Conservation (phyloP, 2,113 vertebrate genomes). For the Elachura formosa region DNA sequence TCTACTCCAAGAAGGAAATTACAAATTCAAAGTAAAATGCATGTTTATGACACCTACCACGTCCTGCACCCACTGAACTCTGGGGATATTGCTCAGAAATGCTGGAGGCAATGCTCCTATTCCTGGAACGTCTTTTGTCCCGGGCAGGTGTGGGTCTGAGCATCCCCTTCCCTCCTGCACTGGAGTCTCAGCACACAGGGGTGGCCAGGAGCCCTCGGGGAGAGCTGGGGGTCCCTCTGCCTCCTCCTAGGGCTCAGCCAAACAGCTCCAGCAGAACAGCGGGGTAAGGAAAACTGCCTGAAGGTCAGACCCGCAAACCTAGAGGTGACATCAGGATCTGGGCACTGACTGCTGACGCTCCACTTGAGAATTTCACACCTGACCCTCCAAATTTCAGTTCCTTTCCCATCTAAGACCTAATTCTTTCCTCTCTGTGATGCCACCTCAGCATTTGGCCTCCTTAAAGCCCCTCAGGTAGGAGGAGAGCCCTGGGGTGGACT, state of each 20-base stretch:
- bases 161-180: not conserved
- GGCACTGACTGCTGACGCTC: not conserved
- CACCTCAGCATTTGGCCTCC: not conserved
- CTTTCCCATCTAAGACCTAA: not conserved
- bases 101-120: not conserved
- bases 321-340: not conserved
- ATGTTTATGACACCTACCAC: not conserved
- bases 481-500: not conserved
- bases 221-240: not conserved
- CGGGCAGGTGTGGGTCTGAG: not conserved
- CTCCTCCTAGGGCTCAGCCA: not conserved
- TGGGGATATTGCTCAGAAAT: not conserved
- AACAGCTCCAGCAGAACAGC: not conserved
- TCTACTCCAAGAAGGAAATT: not conserved
- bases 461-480: not conserved
- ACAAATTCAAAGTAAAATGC: not conserved
- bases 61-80: not conserved
- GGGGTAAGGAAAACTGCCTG: not conserved
- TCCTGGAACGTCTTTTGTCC: not conserved
- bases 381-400: not conserved
- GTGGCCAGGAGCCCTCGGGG: not conserved
- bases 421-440: not conserved
- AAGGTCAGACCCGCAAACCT: not conserved
- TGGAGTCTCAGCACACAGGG: not conserved
- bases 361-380: not conserved